These are phyloP conservation scores for Entelurus aequoreus DNA, from an alignment of 2,113 vertebrate species.

Conservation along the genomic window DNA sequence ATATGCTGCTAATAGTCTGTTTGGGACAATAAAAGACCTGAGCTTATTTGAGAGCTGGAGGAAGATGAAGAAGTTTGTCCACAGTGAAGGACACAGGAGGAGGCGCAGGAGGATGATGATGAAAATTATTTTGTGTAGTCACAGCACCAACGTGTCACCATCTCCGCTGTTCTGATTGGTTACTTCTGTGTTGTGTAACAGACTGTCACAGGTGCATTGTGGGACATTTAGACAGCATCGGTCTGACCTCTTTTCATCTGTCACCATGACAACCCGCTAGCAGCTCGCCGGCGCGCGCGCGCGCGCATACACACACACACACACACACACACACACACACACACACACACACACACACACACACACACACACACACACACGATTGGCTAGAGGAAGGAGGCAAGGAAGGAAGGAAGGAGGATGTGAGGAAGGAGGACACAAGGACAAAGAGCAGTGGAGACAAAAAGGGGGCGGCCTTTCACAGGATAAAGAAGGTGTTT, in stretches of 20 bases:
- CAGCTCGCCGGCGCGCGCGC: not conserved
- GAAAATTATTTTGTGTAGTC: not conserved
- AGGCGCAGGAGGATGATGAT: not conserved
- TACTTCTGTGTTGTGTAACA: conserved; percentile 23
- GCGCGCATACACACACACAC: not conserved
- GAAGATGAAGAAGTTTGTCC: not conserved
- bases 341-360: not conserved
- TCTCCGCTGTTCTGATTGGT: conserved; percentile 7
- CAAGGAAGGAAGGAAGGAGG: not conserved
- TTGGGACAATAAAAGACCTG: not conserved
- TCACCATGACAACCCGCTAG: conserved; percentile 33
- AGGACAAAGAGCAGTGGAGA: not conserved
- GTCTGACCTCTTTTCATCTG: conserved; percentile 29
- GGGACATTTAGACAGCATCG: conserved; percentile 21
- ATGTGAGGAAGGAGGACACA: not conserved
- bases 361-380: not conserved
- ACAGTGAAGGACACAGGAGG: not conserved
- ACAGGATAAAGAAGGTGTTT: too few relatives aligned
- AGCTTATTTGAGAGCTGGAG: not conserved
- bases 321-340: not conserved
- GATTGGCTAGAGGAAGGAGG: conserved; percentile 2
- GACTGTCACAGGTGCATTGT: conserved; percentile 32
- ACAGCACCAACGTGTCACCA: not conserved
- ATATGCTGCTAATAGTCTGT: not conserved
- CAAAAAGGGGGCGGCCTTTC: not conserved